A percentile compares a stretch with the other conserved stretches of the same genome.
phyloP scores from a whole-genome alignment of 2,888 invertebrate species.

The Esperia sulphurella region DNA sequence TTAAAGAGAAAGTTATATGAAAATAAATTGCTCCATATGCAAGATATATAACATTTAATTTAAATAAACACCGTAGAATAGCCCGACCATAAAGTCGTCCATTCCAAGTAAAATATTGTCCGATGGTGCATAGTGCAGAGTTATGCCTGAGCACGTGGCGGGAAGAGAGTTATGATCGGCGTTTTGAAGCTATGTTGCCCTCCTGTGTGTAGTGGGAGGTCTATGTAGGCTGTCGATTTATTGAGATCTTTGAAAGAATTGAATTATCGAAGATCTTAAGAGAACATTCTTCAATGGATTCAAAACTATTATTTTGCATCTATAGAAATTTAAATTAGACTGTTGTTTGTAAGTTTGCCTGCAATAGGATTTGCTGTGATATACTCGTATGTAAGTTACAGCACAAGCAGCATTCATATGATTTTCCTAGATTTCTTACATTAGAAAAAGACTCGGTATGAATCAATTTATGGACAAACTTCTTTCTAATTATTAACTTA shows the following conservation, averaged over 20 bases:
- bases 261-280: too few relatives aligned
- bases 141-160: constrained; percentile 58
- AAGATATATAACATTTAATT: constrained; percentile 26
- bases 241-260: not conserved
- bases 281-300: too few relatives aligned
- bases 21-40: constrained; percentile 2
- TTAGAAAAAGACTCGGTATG: too few relatives aligned
- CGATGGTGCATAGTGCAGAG: constrained; percentile 49
- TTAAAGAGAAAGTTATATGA: not conserved
- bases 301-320: too few relatives aligned
- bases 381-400: too few relatives aligned
- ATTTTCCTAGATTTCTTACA: too few relatives aligned
- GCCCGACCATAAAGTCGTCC: constrained; percentile 46
- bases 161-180: constrained; percentile 51
- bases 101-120: constrained; percentile 54
- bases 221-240: constrained; percentile 12
- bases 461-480: too few relatives aligned
- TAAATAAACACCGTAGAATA: constrained; percentile 43
- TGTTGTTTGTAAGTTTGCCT: too few relatives aligned
- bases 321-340: too few relatives aligned
- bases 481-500: too few relatives aligned
- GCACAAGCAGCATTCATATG: too few relatives aligned
- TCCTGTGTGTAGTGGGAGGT: constrained; percentile 13
- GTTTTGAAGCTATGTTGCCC: constrained; percentile 40
- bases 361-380: too few relatives aligned